Evolutionary conservation across 1,140 invertebrate genomes (phyloP).

Genomic region (Drosophila quadrilineata): DNA sequence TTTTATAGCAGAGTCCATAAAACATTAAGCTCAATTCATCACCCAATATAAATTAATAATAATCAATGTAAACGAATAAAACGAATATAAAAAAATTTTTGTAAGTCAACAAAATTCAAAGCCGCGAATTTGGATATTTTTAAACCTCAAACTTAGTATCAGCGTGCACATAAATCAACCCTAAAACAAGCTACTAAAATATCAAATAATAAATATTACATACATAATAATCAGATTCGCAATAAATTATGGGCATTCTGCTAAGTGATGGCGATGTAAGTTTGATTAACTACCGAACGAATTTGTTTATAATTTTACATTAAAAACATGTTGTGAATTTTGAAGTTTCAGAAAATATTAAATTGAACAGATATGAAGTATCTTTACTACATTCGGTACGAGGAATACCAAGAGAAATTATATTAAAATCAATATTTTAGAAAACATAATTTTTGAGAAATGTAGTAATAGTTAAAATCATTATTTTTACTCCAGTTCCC

Average conservation of each 20-base stretch:
- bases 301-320: background rate
- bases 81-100: slow-evolving; percentile 48
- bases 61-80: slow-evolving; percentile 46
- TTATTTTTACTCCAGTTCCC: too few relatives aligned
- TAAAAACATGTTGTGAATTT: too few relatives aligned
- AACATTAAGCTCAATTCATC: slow-evolving; percentile 20
- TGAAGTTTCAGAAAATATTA: too few relatives aligned
- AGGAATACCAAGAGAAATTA: too few relatives aligned
- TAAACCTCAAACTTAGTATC: slow-evolving; percentile 45
- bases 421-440: too few relatives aligned
- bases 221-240: background rate
- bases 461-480: too few relatives aligned
- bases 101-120: too few relatives aligned
- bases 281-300: slow-evolving; percentile 31
- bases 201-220: slow-evolving; percentile 16
- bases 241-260: slow-evolving; percentile 75
- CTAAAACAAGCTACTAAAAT: slow-evolving; percentile 44
- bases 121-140: slow-evolving; percentile 34
- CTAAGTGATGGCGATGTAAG: slow-evolving; percentile 79
- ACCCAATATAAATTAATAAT: slow-evolving; percentile 41
- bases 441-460: too few relatives aligned
- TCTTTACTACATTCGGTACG: too few relatives aligned
- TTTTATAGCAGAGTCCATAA: slow-evolving; percentile 54
- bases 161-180: slow-evolving; percentile 39
- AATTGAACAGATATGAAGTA: too few relatives aligned